Conservation (phyloP, 2,888 invertebrate genomes). For the Globia sparganii region DNA sequence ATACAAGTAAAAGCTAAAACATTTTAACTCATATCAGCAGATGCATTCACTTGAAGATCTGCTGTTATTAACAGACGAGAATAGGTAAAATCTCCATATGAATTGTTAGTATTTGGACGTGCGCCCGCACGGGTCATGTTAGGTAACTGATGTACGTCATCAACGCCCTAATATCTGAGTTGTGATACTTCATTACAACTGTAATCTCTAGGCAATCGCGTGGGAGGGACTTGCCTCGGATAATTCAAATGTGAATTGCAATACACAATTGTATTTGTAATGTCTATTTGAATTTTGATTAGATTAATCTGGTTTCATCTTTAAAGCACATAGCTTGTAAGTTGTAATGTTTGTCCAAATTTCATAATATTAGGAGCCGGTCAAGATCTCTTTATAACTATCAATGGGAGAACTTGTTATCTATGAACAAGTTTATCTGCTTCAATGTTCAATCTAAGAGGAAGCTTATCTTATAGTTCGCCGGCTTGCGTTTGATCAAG, state of each 20-base stretch:
- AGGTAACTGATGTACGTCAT: conserved; percentile 67
- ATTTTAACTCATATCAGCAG: conserved; percentile 63
- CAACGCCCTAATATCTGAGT: conserved; percentile 64
- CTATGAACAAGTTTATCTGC: conserved; percentile 25
- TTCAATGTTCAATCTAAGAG: conserved; percentile 40
- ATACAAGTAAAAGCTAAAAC: conserved; percentile 62
- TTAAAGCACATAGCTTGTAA: conserved; percentile 41
- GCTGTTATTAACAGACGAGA: conserved; percentile 63
- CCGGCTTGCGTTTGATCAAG: conserved; percentile 38
- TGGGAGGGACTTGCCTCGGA: conserved; percentile 46
- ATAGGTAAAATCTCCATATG: conserved; percentile 68
- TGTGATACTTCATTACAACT: conserved; percentile 66
- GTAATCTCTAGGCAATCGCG: conserved; percentile 62
- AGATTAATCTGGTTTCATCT: conserved; percentile 46
- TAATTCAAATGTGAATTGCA: conserved; percentile 59
- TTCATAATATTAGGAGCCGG: conserved; percentile 2
- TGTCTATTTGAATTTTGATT: conserved; percentile 58
- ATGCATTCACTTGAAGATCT: conserved; percentile 60
- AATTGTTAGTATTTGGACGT: conserved; percentile 68
- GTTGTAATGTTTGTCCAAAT: conserved; percentile 36
- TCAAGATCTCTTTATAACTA: conserved; percentile 10
- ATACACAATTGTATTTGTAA: conserved; percentile 54
- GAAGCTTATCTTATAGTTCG: conserved; percentile 29
- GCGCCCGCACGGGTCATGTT: conserved; percentile 63
- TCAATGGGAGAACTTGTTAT: conserved; percentile 23